Conservation (phyloP, 2,888 invertebrate species). For the Eustalomyia histrio region DNA sequence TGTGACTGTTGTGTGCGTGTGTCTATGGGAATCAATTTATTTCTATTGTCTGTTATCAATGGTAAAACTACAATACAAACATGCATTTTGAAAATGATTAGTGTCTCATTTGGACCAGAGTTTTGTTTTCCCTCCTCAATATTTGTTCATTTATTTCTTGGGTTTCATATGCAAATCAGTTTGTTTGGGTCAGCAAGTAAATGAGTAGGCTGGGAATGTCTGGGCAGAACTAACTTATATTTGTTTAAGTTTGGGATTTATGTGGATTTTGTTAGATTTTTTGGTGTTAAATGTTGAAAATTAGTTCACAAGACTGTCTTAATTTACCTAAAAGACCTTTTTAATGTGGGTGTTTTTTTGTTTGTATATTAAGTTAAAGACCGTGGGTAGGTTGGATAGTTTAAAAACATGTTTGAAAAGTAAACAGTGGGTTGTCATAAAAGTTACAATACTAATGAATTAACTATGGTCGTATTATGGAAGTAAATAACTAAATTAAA, state of each 20-base stretch:
- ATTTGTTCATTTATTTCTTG: constrained; percentile 29
- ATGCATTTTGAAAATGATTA: constrained; percentile 39
- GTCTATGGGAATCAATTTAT: constrained; percentile 50
- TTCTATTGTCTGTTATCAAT: constrained; percentile 17
- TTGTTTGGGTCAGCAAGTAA: constrained; percentile 39
- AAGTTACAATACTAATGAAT: constrained; percentile 2
- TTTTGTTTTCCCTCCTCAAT: background rate
- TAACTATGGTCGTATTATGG: background rate
- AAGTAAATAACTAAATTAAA: constrained; percentile 25
- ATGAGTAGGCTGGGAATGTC: constrained; percentile 61
- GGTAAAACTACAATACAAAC: background rate
- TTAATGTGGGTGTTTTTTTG: constrained; percentile 56
- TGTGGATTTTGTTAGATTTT: constrained; percentile 63
- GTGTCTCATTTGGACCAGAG: constrained; percentile 28
- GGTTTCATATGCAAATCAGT: constrained; percentile 56
- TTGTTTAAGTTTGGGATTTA: constrained; percentile 59
- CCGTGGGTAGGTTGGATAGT: background rate
- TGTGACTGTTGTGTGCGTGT: constrained; percentile 15
- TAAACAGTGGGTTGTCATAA: constrained; percentile 20
- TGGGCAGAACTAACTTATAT: constrained; percentile 57
- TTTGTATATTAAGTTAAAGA: background rate
- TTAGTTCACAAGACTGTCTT: constrained; percentile 62
- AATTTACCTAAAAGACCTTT: constrained; percentile 48
- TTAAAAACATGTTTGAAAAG: background rate
- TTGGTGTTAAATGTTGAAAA: constrained; percentile 62